Evolutionary conservation across 2,888 invertebrate species (phyloP).

Genomic region (Mesorhabditis spiculigera): DNA sequence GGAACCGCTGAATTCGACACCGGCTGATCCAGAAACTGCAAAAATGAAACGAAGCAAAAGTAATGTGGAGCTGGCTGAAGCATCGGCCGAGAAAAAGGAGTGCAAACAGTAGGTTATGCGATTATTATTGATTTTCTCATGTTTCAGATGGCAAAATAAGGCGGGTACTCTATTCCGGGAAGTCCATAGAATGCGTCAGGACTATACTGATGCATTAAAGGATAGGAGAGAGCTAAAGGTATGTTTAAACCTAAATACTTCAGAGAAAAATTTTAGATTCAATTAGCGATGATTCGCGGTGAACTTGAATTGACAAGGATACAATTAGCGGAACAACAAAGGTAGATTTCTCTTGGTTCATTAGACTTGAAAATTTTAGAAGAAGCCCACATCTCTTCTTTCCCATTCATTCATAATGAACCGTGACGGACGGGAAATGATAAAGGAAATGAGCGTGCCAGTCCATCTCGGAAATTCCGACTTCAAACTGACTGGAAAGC

Average conservation of each 20-base stretch:
- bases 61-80: slow-evolving; percentile 11
- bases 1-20: slow-evolving; percentile 7
- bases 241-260: background rate
- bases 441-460: slow-evolving; percentile 2
- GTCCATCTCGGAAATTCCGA: background rate
- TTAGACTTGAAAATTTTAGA: background rate
- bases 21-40: slow-evolving; percentile 8
- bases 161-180: slow-evolving; percentile 52
- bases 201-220: slow-evolving; percentile 27
- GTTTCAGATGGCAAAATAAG: slow-evolving; percentile 47
- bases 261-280: slow-evolving; percentile 22
- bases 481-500: background rate
- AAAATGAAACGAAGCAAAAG: slow-evolving; percentile 13
- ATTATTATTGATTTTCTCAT: background rate
- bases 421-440: slow-evolving; percentile 1
- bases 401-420: background rate
- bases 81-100: slow-evolving; percentile 10
- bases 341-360: background rate
- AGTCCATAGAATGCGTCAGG: slow-evolving; percentile 40
- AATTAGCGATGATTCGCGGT: slow-evolving; percentile 47
- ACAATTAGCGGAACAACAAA: slow-evolving; percentile 13
- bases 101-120: background rate
- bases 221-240: slow-evolving; percentile 26
- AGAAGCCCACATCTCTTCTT: background rate
- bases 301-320: slow-evolving; percentile 47